Evolutionary conservation across 2,888 invertebrate species (phyloP).

Genomic region (Rotaria socialis): DNA sequence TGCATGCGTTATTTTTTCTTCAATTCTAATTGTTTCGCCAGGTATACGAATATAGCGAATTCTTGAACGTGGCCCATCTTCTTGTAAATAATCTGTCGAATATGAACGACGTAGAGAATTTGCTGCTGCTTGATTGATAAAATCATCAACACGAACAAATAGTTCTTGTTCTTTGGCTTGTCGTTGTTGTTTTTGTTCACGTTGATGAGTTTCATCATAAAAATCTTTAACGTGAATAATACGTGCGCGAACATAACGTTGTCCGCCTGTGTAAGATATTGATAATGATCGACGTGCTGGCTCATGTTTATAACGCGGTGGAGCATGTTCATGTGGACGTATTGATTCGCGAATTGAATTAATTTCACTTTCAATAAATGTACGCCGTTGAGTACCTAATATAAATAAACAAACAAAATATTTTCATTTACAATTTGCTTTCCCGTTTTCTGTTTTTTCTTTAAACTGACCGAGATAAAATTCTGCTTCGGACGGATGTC

Average conservation of each 20-base stretch:
- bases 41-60: constrained; percentile 43
- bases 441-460: no score
- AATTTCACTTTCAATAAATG: constrained; percentile 9
- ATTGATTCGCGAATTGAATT: constrained; percentile 3
- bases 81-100: constrained; percentile 43
- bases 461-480: background rate
- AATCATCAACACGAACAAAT: constrained; percentile 46
- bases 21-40: constrained; percentile 12
- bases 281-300: background rate
- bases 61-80: constrained; percentile 38
- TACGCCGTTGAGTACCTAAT: background rate
- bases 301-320: background rate
- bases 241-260: constrained; percentile 10
- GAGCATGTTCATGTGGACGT: constrained; percentile 29
- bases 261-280: background rate
- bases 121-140: constrained; percentile 42
- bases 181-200: background rate
- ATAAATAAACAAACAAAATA: background rate
- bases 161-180: constrained; percentile 38
- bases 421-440: no score
- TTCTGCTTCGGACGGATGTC: constrained; percentile 10
- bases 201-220: background rate
- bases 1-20: constrained; percentile 15
- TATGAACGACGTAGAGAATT: constrained; percentile 39
- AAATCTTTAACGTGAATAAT: constrained; percentile 21